These are phyloP conservation scores for Lampris megalopsis DNA, from an alignment of 2,113 vertebrate species.

Conservation along the genomic window DNA sequence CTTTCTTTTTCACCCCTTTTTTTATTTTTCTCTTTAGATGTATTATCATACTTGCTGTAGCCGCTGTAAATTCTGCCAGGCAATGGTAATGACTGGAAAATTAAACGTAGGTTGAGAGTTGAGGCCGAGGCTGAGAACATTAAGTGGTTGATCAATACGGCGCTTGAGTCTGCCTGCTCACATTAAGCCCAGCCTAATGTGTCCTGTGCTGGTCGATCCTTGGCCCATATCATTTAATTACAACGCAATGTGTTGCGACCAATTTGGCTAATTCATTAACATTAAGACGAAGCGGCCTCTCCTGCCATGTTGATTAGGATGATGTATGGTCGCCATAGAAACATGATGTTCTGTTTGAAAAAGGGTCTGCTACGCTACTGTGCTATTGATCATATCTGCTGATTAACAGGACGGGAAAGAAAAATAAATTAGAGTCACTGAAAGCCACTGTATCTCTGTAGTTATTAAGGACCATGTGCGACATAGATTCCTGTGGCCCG, in stretches of 20 bases:
- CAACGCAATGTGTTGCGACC: slow-evolving; percentile 56
- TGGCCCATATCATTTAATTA: slow-evolving; percentile 74
- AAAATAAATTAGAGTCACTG: slow-evolving; percentile 20
- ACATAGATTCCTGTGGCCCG: slow-evolving; percentile 12
- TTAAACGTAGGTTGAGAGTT: slow-evolving; percentile 76
- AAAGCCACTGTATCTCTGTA: slow-evolving; percentile 17
- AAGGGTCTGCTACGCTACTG: slow-evolving; percentile 27
- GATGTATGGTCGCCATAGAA: slow-evolving; percentile 45
- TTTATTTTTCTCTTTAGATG: slow-evolving; percentile 32
- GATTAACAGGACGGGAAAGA: slow-evolving; percentile 44
- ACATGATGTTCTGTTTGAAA: slow-evolving; percentile 56
- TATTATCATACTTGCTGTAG: slow-evolving; percentile 49
- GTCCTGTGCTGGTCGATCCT: slow-evolving; percentile 56
- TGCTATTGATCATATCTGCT: slow-evolving; percentile 48
- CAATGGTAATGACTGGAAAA: slow-evolving; percentile 77
- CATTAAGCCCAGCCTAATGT: slow-evolving; percentile 80
- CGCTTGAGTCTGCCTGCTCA: slow-evolving; percentile 75
- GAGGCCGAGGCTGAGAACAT: slow-evolving; percentile 73
- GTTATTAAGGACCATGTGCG: slow-evolving; percentile 2
- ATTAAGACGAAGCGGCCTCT: slow-evolving; percentile 45
- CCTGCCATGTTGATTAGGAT: slow-evolving; percentile 31
- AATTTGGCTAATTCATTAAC: slow-evolving; percentile 67
- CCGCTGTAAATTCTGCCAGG: slow-evolving; percentile 66
- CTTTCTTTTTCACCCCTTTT: background rate
- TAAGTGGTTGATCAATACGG: slow-evolving; percentile 77